Percentiles rank a stretch among this genome's conserved stretches.
Conservation (phyloP, 2,113 vertebrate species). For the Oryzias curvinotus region DNA sequence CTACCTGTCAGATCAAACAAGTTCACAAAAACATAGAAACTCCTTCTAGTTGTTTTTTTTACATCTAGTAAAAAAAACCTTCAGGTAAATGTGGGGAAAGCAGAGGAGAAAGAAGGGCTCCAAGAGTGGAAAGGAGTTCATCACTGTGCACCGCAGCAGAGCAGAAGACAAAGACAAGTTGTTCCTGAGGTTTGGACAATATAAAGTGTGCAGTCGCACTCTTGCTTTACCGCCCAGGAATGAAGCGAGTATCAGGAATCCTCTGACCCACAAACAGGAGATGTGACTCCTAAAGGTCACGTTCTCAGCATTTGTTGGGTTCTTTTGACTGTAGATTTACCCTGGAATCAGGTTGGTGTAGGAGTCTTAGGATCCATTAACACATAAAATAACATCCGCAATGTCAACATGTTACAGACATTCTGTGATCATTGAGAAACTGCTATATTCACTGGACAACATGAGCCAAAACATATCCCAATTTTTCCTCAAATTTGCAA, state of each 20-base stretch:
- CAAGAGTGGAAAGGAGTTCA: constrained; percentile 38
- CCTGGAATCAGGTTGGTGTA: too few species aligned
- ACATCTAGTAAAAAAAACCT: constrained; percentile 2
- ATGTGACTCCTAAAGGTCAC: too few species aligned
- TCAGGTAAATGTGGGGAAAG: constrained; percentile 14
- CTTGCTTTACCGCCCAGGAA: constrained; percentile 24
- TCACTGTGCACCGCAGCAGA: constrained; percentile 41
- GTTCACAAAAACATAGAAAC: constrained; percentile 33
- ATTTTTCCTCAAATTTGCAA: too few species aligned
- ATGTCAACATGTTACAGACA: too few species aligned
- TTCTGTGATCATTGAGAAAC: too few species aligned
- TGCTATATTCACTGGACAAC: too few species aligned
- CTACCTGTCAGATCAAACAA: constrained; percentile 79
- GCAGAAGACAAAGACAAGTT: constrained; percentile 57
- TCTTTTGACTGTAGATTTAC: too few species aligned
- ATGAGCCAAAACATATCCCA: too few species aligned
- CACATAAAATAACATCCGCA: too few species aligned
- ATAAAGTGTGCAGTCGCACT: constrained; percentile 12
- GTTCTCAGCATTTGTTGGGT: too few species aligned
- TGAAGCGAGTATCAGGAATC: constrained; percentile 13
- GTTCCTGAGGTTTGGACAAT: constrained; percentile 33
- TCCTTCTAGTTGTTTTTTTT: constrained; percentile 10
- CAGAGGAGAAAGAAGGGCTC: constrained; percentile 13
- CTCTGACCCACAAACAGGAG: constrained; percentile 8
- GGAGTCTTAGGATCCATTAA: too few species aligned